phyloP scores from a whole-genome alignment of 2,888 invertebrate species.

The Scaptomyza reducta region DNA sequence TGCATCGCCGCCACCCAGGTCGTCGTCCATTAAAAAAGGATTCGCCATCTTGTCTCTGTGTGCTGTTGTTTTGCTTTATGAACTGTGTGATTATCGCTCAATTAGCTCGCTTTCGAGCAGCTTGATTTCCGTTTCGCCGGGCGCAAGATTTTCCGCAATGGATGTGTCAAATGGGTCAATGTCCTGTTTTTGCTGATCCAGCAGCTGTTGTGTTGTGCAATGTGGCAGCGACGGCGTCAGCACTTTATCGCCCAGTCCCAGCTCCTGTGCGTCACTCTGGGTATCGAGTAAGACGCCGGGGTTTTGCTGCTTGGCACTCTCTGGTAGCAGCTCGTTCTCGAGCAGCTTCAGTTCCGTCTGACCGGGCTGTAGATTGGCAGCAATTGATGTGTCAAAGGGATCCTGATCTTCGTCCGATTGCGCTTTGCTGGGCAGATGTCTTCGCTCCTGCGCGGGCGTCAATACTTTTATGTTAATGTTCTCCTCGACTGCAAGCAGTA shows the following conservation, averaged over 20 bases:
- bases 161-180: conserved; percentile 95
- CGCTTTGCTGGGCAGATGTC: conserved; percentile 60
- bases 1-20: conserved; percentile 85
- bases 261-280: conserved; percentile 84
- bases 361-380: conserved; percentile 89
- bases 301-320: conserved; percentile 69
- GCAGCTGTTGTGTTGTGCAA: conserved; percentile 66
- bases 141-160: conserved; percentile 90
- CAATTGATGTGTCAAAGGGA: conserved; percentile 94
- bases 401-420: conserved; percentile 85
- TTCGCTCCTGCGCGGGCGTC: conserved; percentile 87
- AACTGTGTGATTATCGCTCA: conserved; percentile 80
- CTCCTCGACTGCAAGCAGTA: conserved; percentile 85
- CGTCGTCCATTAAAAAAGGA: conserved; percentile 91
- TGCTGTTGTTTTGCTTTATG: neutral
- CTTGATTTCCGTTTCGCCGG: conserved; percentile 92
- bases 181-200: conserved; percentile 84
- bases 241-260: conserved; percentile 88
- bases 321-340: conserved; percentile 90
- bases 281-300: conserved; percentile 82
- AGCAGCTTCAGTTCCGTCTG: conserved; percentile 91
- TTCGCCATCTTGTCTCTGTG: conserved; percentile 87
- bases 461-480: conserved; percentile 89
- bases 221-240: conserved; percentile 87
- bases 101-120: conserved; percentile 91